Percentiles rank a stretch among this genome's conserved stretches.
Conservation (phyloP, 2,113 vertebrate genomes). For the Phodopus roborovskii region DNA sequence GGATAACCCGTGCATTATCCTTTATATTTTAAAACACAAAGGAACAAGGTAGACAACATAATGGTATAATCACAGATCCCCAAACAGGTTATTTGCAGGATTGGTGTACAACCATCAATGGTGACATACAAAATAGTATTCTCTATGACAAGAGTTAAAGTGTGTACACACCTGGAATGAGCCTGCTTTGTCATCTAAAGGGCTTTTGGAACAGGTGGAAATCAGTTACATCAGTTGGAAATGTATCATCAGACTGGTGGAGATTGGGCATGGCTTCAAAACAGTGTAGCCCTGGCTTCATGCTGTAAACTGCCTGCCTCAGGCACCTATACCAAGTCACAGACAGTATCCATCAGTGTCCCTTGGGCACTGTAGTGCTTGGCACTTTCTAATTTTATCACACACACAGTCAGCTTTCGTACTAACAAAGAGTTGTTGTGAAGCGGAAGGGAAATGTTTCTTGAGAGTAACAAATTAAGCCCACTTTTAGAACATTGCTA, state of each 20-base stretch:
- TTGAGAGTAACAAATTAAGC: neutral
- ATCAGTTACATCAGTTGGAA: constrained; percentile 7
- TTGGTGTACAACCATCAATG: neutral
- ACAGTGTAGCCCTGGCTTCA: neutral
- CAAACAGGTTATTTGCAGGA: neutral
- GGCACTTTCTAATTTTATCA: neutral
- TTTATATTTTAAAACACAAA: neutral
- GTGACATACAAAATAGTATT: neutral
- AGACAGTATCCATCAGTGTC: neutral
- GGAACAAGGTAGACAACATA: neutral
- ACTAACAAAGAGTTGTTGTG: constrained; percentile 9
- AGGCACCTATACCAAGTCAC: neutral
- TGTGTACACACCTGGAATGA: neutral
- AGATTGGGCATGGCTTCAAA: neutral
- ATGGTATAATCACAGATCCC: neutral
- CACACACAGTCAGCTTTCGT: neutral
- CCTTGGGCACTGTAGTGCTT: too few species aligned
- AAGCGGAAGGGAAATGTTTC: neutral
- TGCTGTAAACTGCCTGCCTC: neutral
- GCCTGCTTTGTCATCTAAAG: neutral
- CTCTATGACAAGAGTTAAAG: neutral
- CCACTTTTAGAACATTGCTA: neutral
- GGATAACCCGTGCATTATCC: neutral
- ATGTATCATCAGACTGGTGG: neutral
- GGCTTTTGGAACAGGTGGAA: neutral